These are phyloP conservation scores for Drosophila barbarae DNA, from an alignment of 2,888 invertebrate genomes.

Conservation along the genomic window DNA sequence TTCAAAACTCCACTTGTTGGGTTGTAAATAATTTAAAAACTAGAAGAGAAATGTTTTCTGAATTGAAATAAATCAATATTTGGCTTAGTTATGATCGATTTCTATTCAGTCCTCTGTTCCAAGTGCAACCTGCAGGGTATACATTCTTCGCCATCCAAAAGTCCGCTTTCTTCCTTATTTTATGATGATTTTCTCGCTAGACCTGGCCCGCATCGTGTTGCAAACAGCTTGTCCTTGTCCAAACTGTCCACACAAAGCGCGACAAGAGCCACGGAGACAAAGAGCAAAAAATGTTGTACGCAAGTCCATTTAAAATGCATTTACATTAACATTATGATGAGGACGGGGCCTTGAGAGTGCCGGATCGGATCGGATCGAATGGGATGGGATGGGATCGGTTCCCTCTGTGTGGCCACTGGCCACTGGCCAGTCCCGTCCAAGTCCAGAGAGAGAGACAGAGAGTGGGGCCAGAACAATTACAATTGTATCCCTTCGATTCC, in stretches of 20 bases:
- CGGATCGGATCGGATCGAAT: slow-evolving; percentile 15
- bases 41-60: not conserved
- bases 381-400: slow-evolving; percentile 15
- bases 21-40: not conserved
- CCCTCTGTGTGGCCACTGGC: slow-evolving; percentile 51
- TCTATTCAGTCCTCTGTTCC: too few relatives aligned
- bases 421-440: slow-evolving; percentile 12
- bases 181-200: slow-evolving; percentile 61
- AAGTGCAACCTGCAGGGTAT: slow-evolving; percentile 8
- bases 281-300: slow-evolving; percentile 70
- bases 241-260: slow-evolving; percentile 69
- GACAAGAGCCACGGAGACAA: slow-evolving; percentile 53
- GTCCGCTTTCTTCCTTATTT: slow-evolving; percentile 31
- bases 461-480: slow-evolving; percentile 42
- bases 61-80: not conserved
- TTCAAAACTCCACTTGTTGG: not conserved
- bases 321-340: slow-evolving; percentile 79
- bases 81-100: not conserved
- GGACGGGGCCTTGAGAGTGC: slow-evolving; percentile 55
- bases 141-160: not conserved
- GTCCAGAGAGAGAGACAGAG: not conserved
- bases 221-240: slow-evolving; percentile 73
- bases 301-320: slow-evolving; percentile 78
- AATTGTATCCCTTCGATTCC: slow-evolving; percentile 62
- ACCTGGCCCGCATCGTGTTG: slow-evolving; percentile 74